Evolutionary conservation across 2,888 invertebrate species (phyloP).

Genomic region (Pheosia tremula): DNA sequence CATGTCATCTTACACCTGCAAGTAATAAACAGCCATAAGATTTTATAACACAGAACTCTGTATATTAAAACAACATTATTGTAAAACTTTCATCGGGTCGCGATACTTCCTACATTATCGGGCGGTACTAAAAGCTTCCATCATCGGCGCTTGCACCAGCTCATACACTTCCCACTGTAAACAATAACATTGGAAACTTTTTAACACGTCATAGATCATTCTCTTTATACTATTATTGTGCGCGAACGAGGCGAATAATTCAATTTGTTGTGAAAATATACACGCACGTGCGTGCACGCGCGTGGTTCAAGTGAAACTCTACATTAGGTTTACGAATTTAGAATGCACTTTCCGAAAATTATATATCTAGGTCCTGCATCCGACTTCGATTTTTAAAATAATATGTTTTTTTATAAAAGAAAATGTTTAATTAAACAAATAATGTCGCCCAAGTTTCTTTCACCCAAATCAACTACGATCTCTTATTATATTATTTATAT

Average conservation of each 20-base stretch:
- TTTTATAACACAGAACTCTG: neutral
- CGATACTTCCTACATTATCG: slow-evolving; percentile 48
- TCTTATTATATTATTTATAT: neutral
- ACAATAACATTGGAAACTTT: slow-evolving; percentile 81
- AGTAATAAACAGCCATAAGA: neutral
- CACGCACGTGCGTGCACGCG: slow-evolving; percentile 61
- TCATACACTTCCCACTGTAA: slow-evolving; percentile 72
- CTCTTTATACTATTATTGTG: slow-evolving; percentile 51
- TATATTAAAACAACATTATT: slow-evolving; percentile 19
- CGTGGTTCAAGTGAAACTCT: slow-evolving; percentile 53
- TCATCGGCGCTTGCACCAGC: slow-evolving; percentile 60
- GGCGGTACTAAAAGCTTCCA: slow-evolving; percentile 69
- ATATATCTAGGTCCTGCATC: slow-evolving; percentile 22
- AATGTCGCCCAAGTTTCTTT: neutral
- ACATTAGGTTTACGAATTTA: slow-evolving; percentile 42
- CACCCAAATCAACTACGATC: neutral
- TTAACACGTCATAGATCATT: slow-evolving; percentile 71
- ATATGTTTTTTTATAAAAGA: neutral
- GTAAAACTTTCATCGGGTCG: slow-evolving; percentile 27
- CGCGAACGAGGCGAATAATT: slow-evolving; percentile 76
- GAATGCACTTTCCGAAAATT: slow-evolving; percentile 32
- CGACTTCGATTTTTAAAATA: neutral
- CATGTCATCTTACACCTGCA: neutral
- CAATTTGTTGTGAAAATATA: slow-evolving; percentile 78
- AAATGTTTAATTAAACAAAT: too few relatives aligned